Evolutionary conservation across 2,797 vertebrate species (phyloP).

Genomic region (Oophaga sylvatica): DNA sequence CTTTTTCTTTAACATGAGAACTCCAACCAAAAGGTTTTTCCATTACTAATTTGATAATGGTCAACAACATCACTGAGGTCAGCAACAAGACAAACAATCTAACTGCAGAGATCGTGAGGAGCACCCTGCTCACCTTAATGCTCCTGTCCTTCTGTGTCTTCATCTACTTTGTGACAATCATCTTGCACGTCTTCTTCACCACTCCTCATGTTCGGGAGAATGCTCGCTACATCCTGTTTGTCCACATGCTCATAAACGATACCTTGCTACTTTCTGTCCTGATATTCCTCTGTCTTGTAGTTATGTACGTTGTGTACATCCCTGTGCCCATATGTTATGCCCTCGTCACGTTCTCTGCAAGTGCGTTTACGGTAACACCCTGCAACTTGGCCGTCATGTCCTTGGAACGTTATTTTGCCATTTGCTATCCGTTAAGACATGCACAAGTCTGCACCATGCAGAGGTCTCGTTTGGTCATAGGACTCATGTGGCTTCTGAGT

Average conservation of each 20-base stretch:
- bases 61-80: no score
- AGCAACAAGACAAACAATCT: no score
- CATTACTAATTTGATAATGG: no score
- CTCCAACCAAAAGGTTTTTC: no score
- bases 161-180: not conserved
- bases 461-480: no score
- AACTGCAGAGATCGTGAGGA: no score
- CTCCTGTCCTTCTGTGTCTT: not conserved
- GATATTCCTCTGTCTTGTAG: not conserved
- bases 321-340: not conserved
- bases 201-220: conserved; percentile 9
- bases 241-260: conserved; percentile 27
- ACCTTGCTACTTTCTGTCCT: not conserved
- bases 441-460: not conserved
- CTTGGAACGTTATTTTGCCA: not conserved
- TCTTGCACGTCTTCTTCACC: conserved; percentile 2
- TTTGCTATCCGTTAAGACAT: conserved; percentile 29
- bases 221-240: conserved; percentile 17
- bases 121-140: not conserved
- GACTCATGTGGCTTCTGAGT: no score
- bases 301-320: not conserved
- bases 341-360: not conserved
- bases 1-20: not conserved
- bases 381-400: no score
- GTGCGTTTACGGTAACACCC: conserved; percentile 13